Percentiles rank a stretch among this genome's conserved stretches.
phyloP scores from a whole-genome alignment of 2,113 vertebrate genomes.

The Eublepharis macularius region DNA sequence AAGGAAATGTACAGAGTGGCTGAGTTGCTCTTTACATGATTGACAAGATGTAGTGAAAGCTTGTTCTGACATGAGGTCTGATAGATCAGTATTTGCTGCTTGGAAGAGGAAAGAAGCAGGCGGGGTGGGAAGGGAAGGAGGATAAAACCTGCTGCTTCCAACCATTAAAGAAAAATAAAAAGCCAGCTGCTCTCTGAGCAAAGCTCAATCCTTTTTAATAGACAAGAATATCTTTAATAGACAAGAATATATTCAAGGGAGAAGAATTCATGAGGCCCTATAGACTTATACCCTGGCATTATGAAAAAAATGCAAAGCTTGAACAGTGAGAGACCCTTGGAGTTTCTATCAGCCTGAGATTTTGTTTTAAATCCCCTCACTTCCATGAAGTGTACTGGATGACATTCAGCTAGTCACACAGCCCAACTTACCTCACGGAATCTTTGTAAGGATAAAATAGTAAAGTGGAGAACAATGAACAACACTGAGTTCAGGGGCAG shows the following conservation, averaged over 20 bases:
- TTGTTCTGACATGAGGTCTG: slow-evolving; percentile 49
- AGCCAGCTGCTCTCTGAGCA: slow-evolving; percentile 69
- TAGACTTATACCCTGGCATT: slow-evolving; percentile 70
- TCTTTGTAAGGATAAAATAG: not conserved
- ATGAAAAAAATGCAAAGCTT: slow-evolving; percentile 63
- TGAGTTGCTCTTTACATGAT: slow-evolving; percentile 32
- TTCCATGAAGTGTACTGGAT: too few species aligned
- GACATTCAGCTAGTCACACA: too few species aligned
- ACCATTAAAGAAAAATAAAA: slow-evolving; percentile 69
- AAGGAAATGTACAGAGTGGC: slow-evolving; percentile 7
- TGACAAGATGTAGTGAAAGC: slow-evolving; percentile 32
- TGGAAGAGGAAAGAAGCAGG: not conserved
- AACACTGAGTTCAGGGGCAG: not conserved
- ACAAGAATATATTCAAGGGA: slow-evolving; percentile 71
- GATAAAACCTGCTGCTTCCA: slow-evolving; percentile 69
- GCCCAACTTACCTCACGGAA: too few species aligned
- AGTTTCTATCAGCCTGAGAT: slow-evolving; percentile 61
- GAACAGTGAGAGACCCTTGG: slow-evolving; percentile 70
- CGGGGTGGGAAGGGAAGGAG: slow-evolving; percentile 32
- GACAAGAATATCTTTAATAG: slow-evolving; percentile 66
- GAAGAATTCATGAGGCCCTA: slow-evolving; percentile 67
- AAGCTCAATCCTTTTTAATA: slow-evolving; percentile 70
- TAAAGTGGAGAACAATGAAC: not conserved
- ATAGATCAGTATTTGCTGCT: slow-evolving; percentile 61
- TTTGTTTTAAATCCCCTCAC: too few species aligned